These are phyloP conservation scores for Anhinga rufa DNA, from an alignment of 2,113 vertebrate genomes.

Conservation along the genomic window DNA sequence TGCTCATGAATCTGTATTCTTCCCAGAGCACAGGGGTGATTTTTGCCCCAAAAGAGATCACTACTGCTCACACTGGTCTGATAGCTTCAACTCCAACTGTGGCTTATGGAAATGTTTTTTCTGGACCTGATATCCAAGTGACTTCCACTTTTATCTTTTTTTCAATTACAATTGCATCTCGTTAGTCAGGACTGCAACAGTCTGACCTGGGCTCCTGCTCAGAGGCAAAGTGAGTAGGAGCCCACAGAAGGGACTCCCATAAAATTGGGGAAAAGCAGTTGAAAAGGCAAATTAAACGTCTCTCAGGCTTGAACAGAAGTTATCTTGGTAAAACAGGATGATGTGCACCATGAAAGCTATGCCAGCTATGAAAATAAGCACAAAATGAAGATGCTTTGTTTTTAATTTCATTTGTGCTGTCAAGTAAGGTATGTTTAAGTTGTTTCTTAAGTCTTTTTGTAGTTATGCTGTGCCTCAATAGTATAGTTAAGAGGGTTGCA, in stretches of 20 bases:
- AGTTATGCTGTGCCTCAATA: neutral
- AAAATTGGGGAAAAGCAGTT: neutral
- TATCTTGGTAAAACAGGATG: neutral
- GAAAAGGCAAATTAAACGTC: neutral
- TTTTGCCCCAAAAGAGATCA: neutral
- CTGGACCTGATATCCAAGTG: neutral
- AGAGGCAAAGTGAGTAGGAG: neutral
- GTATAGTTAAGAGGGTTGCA: neutral
- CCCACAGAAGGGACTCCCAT: neutral
- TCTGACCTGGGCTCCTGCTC: neutral
- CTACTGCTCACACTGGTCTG: neutral
- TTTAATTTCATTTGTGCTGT: neutral
- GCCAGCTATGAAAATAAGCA: neutral
- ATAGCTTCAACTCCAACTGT: neutral
- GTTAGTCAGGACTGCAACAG: neutral
- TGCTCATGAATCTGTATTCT: too few species aligned
- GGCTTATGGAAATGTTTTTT: neutral
- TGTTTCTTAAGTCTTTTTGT: neutral
- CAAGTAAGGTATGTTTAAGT: neutral
- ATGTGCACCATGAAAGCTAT: neutral
- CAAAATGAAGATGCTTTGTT: neutral
- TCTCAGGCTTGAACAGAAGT: neutral
- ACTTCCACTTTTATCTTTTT: neutral
- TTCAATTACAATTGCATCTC: neutral
- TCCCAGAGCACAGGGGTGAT: neutral